Conservation (phyloP, 2,888 invertebrate genomes). For the Tricholauxania praeusta region DNA sequence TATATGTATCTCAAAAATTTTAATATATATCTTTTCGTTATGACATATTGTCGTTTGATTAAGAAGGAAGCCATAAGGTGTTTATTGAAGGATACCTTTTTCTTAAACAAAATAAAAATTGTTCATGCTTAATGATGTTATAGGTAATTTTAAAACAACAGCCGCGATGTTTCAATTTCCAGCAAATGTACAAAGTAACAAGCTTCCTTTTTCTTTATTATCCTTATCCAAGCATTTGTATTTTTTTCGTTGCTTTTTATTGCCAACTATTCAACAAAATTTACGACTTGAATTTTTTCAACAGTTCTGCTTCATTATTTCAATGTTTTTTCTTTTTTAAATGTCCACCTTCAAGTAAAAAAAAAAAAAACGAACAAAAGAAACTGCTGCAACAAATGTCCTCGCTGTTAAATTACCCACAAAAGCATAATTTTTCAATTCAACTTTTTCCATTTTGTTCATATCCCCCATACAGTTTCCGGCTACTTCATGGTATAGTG, state of each 20-base stretch:
- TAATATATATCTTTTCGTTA: too few species aligned
- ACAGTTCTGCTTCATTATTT: constrained; percentile 16
- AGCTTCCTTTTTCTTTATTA: not conserved
- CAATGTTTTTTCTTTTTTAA: not conserved
- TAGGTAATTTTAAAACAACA: too few species aligned
- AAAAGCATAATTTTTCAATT: constrained; percentile 42
- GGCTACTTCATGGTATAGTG: not conserved
- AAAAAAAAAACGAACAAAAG: not conserved
- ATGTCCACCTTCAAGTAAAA: constrained; percentile 1
- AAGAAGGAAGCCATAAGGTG: too few species aligned
- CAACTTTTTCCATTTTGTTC: not conserved
- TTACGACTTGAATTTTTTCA: constrained; percentile 23
- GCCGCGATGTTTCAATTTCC: too few species aligned
- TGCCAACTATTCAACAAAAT: constrained; percentile 21
- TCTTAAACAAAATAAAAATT: too few species aligned
- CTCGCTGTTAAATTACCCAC: constrained; percentile 40
- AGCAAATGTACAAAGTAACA: not conserved
- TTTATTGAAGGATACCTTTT: too few species aligned
- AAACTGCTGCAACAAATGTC: constrained; percentile 22
- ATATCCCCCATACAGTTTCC: not conserved
- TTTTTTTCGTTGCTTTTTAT: not conserved
- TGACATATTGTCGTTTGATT: too few species aligned
- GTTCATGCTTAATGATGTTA: too few species aligned
- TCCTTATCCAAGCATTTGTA: not conserved
- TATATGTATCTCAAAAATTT: too few species aligned